Base-by-base conservation (phyloP, 2,113 vertebrate genomes). In the Calonectris borealis region DNA sequence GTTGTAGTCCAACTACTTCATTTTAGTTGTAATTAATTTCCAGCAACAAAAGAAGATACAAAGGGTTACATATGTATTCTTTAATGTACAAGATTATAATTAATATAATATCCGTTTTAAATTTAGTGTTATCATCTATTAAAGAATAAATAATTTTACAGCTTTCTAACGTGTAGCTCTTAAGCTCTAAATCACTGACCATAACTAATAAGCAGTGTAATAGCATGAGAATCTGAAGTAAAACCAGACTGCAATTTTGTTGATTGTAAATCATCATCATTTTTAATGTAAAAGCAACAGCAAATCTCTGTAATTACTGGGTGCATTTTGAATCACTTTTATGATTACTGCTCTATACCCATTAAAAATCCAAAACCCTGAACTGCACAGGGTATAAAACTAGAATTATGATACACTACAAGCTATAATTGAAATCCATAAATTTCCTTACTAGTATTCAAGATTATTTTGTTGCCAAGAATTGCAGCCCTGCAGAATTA, bases 231-330 rank as follows among this genome's bases (percentile, higher is more conserved):
- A 96, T 83, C 80, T 94, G 97, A 98, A 98, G 97, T 93, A 96
- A 97, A 98, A 94, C 93, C 87, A 97, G 91, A 97, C 90, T 52
- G 70, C 96, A 97, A 85, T 97, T 98, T 97, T 93, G 65, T 91
- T 92, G 90, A 97, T 94, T 91, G 91, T 98, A 98, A 98, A 98
- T 98, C 98, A 98, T 96, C 93, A 96, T 97, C 88, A 98, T 96
- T 98, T 97, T 97, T 98, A 98, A 98, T 97, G 97, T 93, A 98
- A 97, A 97, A 95, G 97, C 95, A 98, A 98, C 94, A 97, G 97
- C 96, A 98, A 98, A 97, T 98, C 97, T 98, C 93, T 92, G 95
- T 98, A 98, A 98, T 98, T 98, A 98, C 98, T 97, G 96, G 97
- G 94, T 96, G 91, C 95, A 98, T 98, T 98, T 94, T 98, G 98